Conservation (phyloP, 1,140 invertebrate species). For the Trachymyrmex cornetzi region DNA sequence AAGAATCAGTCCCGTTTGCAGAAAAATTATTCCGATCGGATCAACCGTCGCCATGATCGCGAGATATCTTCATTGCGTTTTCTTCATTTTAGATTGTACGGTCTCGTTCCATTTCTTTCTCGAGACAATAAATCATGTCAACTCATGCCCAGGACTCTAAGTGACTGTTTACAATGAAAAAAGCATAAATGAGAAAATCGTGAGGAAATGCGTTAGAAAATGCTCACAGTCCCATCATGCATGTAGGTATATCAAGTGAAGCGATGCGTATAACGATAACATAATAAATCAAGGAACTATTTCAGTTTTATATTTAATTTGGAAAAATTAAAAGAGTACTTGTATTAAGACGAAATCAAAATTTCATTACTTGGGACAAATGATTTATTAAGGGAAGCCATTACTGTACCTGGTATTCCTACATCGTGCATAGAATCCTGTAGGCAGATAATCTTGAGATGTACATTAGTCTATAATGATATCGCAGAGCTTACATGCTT, state of each 20-base stretch:
- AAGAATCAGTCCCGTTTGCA: neutral
- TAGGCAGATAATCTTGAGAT: conserved; percentile 76
- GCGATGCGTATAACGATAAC: neutral
- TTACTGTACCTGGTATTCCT: conserved; percentile 28
- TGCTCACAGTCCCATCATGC: neutral
- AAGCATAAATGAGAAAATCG: neutral
- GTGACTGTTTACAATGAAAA: conserved; percentile 50
- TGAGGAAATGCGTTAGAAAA: neutral
- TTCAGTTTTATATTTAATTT: no score
- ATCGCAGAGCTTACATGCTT: conserved; percentile 81
- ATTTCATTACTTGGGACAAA: neutral
- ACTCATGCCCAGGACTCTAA: conserved; percentile 50
- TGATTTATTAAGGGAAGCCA: neutral
- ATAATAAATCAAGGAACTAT: neutral
- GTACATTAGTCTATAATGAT: conserved; percentile 78
- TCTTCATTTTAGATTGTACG: conserved; percentile 45
- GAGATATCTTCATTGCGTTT: conserved; percentile 64
- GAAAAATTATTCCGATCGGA: neutral
- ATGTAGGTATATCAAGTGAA: conserved; percentile 35
- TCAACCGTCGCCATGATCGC: conserved; percentile 44
- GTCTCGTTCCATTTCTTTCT: conserved; percentile 67
- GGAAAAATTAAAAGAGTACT: neutral
- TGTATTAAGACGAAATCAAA: neutral
- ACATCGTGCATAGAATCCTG: conserved; percentile 57
- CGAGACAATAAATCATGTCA: conserved; percentile 71